Conservation (phyloP, 92 coral and sea anemone species). For the Scolanthus callimorphus region DNA sequence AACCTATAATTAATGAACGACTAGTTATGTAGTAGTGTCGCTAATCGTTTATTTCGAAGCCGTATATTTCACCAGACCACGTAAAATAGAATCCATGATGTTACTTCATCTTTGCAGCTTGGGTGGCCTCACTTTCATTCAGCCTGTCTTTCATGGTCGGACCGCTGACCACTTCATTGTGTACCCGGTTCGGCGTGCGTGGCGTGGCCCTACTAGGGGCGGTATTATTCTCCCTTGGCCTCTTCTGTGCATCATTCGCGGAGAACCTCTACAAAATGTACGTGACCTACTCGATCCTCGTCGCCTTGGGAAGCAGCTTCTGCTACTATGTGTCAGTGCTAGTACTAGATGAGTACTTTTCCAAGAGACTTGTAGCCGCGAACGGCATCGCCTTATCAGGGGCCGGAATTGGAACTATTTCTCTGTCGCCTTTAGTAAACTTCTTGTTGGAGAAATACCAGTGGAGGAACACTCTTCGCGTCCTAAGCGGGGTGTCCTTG, state of each 20-base stretch:
- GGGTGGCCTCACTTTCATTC: slow-evolving; percentile 78
- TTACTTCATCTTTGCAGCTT: slow-evolving; percentile 58
- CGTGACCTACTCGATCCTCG: slow-evolving; percentile 68
- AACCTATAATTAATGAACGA: no score
- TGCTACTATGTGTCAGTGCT: slow-evolving; percentile 70
- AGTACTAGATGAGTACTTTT: slow-evolving; percentile 60
- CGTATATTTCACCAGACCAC: no score
- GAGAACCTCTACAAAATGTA: slow-evolving; percentile 51
- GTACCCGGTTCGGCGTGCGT: slow-evolving; percentile 58
- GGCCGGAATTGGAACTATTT: slow-evolving; percentile 84
- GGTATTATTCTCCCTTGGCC: slow-evolving; percentile 52
- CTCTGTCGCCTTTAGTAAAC: slow-evolving; percentile 71
- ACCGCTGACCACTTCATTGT: slow-evolving; percentile 46
- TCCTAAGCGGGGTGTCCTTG: slow-evolving; percentile 58
- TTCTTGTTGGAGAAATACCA: slow-evolving; percentile 50
- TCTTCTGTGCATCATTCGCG: slow-evolving; percentile 54
- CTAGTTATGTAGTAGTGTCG: no score
- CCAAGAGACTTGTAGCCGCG: slow-evolving; percentile 65
- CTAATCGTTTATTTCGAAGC: no score
- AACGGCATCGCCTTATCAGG: slow-evolving; percentile 89
- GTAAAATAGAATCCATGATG: no score
- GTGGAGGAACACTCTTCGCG: slow-evolving; percentile 76
- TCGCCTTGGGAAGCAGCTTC: slow-evolving; percentile 64
- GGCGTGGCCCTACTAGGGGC: slow-evolving; percentile 51
- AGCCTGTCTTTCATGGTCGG: slow-evolving; percentile 65